A percentile compares a stretch with the other conserved stretches of the same genome.
Conservation (phyloP, 2,113 vertebrate species). For the Stictonetta naevosa region DNA sequence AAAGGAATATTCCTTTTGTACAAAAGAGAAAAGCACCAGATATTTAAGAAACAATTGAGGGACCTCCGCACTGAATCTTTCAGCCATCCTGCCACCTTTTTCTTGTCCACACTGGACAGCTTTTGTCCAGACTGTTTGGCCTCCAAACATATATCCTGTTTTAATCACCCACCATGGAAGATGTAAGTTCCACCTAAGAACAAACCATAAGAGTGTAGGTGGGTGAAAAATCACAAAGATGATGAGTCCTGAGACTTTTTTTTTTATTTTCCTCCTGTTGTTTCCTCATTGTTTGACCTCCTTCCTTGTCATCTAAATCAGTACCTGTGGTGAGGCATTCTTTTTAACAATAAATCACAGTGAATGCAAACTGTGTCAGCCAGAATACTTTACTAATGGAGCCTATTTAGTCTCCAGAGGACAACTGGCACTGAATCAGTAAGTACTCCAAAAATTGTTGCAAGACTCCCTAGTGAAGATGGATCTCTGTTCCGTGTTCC, state of each 20-base stretch:
- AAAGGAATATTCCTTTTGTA: neutral
- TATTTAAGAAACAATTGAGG: accelerated
- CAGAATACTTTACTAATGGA: neutral
- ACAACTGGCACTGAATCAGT: neutral
- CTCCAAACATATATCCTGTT: neutral
- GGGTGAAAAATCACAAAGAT: neutral
- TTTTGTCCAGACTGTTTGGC: neutral
- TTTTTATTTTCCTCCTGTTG: neutral
- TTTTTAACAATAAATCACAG: neutral
- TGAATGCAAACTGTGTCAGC: neutral
- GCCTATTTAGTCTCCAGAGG: neutral
- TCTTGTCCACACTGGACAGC: neutral
- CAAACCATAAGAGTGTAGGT: neutral
- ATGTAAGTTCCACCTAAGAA: neutral
- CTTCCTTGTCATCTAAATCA: neutral
- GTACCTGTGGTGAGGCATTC: accelerated
- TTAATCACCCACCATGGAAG: neutral
- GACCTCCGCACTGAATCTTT: neutral
- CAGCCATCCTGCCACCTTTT: accelerated
- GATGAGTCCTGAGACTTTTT: neutral
- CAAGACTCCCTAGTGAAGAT: neutral
- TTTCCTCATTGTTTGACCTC: neutral
- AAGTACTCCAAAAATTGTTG: neutral
- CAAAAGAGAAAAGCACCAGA: accelerated
- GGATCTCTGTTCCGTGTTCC: accelerated